These are phyloP conservation scores for Nomada flava DNA, from an alignment of 2,888 invertebrate genomes.

Conservation along the genomic window DNA sequence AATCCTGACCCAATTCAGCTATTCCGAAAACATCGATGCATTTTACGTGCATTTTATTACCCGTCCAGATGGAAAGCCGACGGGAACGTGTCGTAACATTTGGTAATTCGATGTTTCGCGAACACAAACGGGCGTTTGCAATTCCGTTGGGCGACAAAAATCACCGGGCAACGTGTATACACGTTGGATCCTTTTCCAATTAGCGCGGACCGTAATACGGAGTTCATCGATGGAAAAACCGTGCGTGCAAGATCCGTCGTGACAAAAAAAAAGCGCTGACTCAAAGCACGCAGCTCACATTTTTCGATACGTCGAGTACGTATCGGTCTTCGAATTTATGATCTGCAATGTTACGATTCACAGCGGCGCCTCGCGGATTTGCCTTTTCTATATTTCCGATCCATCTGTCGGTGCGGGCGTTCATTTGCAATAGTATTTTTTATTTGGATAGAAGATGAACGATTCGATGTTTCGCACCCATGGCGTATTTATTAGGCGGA, in stretches of 20 bases:
- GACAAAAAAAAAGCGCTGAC: neutral
- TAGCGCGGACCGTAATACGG: conserved; percentile 1
- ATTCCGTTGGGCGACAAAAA: neutral
- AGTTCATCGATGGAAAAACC: neutral
- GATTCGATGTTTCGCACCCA: neutral
- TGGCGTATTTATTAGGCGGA: neutral
- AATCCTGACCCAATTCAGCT: conserved; percentile 12
- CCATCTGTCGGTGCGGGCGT: neutral
- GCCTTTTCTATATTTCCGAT: neutral
- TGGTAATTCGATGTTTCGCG: neutral
- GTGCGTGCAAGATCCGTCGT: neutral
- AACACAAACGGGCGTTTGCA: conserved; percentile 3
- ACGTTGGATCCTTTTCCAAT: neutral
- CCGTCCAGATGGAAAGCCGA: neutral
- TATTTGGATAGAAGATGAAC: neutral
- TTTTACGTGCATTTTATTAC: neutral
- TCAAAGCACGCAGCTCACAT: neutral
- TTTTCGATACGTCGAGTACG: no score
- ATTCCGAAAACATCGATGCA: neutral
- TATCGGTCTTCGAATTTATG: neutral
- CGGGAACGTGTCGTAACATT: conserved; percentile 6
- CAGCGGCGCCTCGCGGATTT: no score
- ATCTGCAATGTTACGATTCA: neutral
- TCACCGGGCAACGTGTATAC: neutral
- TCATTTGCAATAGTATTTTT: neutral